Evolutionary conservation across 1,140 invertebrate species (phyloP), one percentile per base, ranked within the genome.

Genomic region (Scaptomyza pallida): DNA sequence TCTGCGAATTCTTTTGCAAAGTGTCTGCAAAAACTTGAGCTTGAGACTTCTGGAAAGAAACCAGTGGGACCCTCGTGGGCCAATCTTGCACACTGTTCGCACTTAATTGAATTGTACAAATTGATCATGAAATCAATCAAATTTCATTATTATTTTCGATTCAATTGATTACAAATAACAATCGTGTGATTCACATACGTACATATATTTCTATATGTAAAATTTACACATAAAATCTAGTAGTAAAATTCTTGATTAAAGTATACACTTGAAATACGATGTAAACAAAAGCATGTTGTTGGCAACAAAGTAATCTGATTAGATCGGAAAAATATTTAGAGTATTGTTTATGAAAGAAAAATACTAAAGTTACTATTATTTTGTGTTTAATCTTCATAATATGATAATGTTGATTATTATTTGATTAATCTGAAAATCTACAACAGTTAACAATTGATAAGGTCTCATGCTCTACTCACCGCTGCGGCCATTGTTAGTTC

Each of bases 101-200:
- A 5, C 26, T 55, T 71, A 50, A 83, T 80, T 77, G 59, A 77
- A 80, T 80, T 75, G 47, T 70, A 63, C 61, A 74, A 86, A 85
- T 85, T 86, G 74, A 78, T 75, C 63, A 63, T 80, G 60, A 81
- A 81, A 88, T 88, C 81, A 86, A 86, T 75, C 60, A 80, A 86
- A 16, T 6, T 26, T 75, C 60, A 59, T 67, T 65, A 72, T 55
- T 30, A 59, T 73, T 77, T 64, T 52, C 26, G 48, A 60, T 68
- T 72, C 45, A 68, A 68, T 81, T 77, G 45, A 45, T 17, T 21
- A 35, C 35, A 21, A 55, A 47, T 48, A 10, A 3, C 23, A 50
- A 15, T 10, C 23, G 30, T 50, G 47, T 15, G 21, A 30, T 33
- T 12, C 16, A 30, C n/a, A n/a, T n/a, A n/a, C n/a, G n/a, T n/a